Evolutionary conservation across 1,140 invertebrate species (phyloP), one percentile per base, ranked within the genome.

Genomic region (Drosophila takahashii): DNA sequence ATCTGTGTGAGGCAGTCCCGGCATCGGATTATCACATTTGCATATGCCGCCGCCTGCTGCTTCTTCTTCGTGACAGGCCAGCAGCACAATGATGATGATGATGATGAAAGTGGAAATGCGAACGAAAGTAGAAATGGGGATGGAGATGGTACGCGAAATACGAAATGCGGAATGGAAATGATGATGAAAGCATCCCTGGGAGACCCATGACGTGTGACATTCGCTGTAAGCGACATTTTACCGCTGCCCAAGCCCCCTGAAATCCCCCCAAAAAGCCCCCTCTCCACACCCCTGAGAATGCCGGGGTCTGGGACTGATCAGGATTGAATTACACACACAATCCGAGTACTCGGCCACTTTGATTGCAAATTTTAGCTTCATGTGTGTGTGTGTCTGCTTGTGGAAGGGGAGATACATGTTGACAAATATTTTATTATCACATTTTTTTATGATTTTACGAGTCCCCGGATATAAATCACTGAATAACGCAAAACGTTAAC

Each of bases 361-460:
- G 84, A 89, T 89, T 89, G 79, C 79, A 76, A 83, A 83, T 78
- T 81, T 76, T 70, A 78, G 61, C 62, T 18, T 8, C 41, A n/a
- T 65, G 53, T 47, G 51, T 16, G 15, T 56, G 44, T n/a, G 54
- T 51, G 52, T 59, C 56, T 48, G 44, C 53, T n/a, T 34, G 32
- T 27, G 26, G n/a, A n/a, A 36, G 8, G 54, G 47, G 47, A 39
- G 51, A 64, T 89, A 80, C 86, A 80, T 71, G 84, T 80, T 84
- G 84, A 80, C 84, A 89, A 89, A 89, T 89, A 89, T 89, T 89
- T 89, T 89, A 89, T 89, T 89, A 89, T 89, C 73, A 89, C 84
- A 89, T 89, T 89, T 89, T 89, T 89, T 80, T 89, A 80, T 80
- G 84, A 89, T 89, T 89, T 89, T 89, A 89, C 81, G 84, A 89